These are phyloP conservation scores for Triops longicaudatus DNA, from an alignment of 1,140 invertebrate species.

Conservation along the genomic window DNA sequence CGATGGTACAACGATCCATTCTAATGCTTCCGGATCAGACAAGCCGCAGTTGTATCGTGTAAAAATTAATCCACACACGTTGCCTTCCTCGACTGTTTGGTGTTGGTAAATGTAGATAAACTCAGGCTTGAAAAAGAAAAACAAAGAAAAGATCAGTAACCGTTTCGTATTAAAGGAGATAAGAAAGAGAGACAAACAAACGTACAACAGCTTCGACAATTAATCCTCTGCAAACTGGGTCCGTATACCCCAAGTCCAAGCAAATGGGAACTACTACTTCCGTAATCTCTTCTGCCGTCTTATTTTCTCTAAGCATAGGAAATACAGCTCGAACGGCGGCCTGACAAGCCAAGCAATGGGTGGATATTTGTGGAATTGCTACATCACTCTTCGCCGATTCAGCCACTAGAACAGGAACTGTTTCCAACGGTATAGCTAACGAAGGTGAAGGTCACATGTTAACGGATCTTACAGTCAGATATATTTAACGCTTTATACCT, in stretches of 20 bases:
- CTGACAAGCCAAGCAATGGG: slow-evolving; percentile 15
- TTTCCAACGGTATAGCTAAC: background rate
- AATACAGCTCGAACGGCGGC: background rate
- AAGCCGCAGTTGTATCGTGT: slow-evolving; percentile 41
- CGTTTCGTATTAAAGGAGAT: no score
- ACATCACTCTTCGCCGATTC: background rate
- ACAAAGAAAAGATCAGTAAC: background rate
- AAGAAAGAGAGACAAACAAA: background rate
- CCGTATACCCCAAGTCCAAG: background rate
- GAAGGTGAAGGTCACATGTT: background rate
- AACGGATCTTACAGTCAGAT: background rate
- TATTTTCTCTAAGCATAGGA: background rate
- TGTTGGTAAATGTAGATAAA: slow-evolving; percentile 25
- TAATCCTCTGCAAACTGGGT: background rate
- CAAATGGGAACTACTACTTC: background rate
- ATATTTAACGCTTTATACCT: background rate
- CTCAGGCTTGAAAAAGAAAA: slow-evolving; percentile 19
- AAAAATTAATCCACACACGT: slow-evolving; percentile 47
- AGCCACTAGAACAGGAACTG: background rate
- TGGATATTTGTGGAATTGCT: background rate
- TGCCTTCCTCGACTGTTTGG: background rate
- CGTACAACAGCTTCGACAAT: slow-evolving; percentile 17
- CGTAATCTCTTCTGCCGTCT: slow-evolving; percentile 12
- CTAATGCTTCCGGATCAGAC: slow-evolving; percentile 37
- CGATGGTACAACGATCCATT: slow-evolving; percentile 44